Evolutionary conservation across 2,888 invertebrate species (phyloP).

Genomic region (Sarcophaga rosellei): DNA sequence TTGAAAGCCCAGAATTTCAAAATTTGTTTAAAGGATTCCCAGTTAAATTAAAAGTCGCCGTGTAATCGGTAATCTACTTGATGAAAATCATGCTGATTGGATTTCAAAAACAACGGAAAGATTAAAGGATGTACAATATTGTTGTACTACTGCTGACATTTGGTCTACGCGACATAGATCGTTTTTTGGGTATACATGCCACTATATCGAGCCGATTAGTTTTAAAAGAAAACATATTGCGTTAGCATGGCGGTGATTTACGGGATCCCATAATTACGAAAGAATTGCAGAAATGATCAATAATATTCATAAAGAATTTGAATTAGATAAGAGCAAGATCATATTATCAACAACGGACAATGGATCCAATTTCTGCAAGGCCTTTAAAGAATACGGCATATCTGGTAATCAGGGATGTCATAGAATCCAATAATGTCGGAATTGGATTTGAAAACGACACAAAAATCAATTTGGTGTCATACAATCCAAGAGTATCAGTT

Average conservation of each 20-base stretch:
- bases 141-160: constrained; percentile 33
- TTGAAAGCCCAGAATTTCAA: constrained; percentile 33
- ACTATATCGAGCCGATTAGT: constrained; percentile 9
- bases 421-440: too few species aligned
- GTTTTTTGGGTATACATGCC: constrained; percentile 40
- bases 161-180: constrained; percentile 30
- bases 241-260: constrained; percentile 17
- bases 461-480: too few species aligned
- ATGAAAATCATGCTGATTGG: constrained; percentile 14
- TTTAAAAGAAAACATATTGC: too few species aligned
- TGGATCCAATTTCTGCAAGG: constrained; percentile 38
- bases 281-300: constrained; percentile 19
- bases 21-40: constrained; percentile 20
- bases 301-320: constrained; percentile 19
- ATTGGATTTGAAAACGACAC: too few species aligned
- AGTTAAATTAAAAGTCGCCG: not conserved
- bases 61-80: constrained; percentile 8
- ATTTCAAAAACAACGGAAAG: not conserved
- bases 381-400: constrained; percentile 17
- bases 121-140: constrained; percentile 8
- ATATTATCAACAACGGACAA: constrained; percentile 27
- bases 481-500: too few species aligned
- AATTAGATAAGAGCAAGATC: constrained; percentile 15
- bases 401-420: too few species aligned
- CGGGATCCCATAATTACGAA: constrained; percentile 10